Conservation (phyloP, 2,797 vertebrate genomes). For the Gorsachius magnificus region DNA sequence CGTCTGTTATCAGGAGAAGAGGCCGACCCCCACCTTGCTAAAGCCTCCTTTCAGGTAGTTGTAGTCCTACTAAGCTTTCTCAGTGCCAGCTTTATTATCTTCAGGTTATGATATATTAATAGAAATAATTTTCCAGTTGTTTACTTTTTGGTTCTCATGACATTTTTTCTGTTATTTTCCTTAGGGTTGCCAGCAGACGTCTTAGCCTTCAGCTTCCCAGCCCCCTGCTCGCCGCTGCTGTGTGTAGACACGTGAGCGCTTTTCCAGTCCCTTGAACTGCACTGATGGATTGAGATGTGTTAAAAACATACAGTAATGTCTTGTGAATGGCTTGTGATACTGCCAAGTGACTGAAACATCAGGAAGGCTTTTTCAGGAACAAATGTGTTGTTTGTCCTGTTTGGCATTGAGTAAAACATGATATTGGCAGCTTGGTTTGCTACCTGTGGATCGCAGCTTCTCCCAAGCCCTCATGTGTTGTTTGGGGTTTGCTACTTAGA, state of each 20-base stretch:
- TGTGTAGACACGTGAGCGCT: accelerated
- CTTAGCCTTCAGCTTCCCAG: not conserved
- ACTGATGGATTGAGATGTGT: accelerated
- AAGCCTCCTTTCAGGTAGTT: no score
- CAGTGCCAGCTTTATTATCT: not conserved
- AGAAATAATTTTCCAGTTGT: not conserved
- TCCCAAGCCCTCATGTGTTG: not conserved
- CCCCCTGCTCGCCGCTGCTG: not conserved
- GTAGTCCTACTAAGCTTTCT: not conserved
- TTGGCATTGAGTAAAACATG: accelerated
- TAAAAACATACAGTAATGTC: not conserved
- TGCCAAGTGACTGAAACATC: not conserved
- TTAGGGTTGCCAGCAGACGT: not conserved
- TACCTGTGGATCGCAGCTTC: not conserved
- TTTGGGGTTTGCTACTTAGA: not conserved
- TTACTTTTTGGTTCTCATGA: not conserved
- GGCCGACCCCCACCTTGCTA: no score
- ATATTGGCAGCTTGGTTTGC: not conserved
- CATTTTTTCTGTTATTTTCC: not conserved
- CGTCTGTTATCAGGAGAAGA: no score
- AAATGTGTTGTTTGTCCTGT: not conserved
- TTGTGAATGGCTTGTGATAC: not conserved
- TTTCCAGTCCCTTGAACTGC: not conserved
- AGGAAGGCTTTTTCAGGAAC: not conserved
- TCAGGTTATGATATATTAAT: not conserved